phyloP scores from a whole-genome alignment of 2,797 vertebrate species.

The Rallus crepitans region DNA sequence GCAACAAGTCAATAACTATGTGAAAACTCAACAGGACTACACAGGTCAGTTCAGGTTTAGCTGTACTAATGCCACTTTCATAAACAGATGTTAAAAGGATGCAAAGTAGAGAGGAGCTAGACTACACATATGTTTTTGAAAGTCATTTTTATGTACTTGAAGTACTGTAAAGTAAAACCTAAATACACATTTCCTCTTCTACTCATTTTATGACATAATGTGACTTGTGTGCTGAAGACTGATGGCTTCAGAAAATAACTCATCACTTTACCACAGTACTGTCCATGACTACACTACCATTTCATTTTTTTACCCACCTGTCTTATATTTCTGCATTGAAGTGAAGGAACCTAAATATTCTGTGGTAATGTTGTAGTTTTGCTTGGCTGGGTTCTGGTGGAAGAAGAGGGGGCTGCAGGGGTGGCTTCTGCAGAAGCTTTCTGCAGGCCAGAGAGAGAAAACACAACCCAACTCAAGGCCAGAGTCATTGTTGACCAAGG shows the following conservation, averaged over 20 bases:
- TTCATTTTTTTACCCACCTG: background rate
- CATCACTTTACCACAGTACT: background rate
- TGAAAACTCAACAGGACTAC: background rate
- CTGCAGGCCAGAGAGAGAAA: too few species aligned
- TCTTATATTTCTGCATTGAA: background rate
- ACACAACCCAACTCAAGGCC: too few species aligned
- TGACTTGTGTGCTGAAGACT: background rate
- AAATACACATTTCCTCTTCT: background rate
- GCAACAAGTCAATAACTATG: background rate
- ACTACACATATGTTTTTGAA: background rate
- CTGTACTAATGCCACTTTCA: background rate
- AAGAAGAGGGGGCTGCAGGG: too few species aligned
- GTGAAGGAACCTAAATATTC: background rate
- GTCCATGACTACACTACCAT: background rate
- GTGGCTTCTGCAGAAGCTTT: too few species aligned
- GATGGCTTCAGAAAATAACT: background rate
- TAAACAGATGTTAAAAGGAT: background rate
- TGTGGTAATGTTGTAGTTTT: background rate
- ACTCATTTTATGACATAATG: background rate
- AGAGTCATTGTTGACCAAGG: too few species aligned
- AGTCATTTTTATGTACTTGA: background rate
- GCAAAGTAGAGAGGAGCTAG: background rate
- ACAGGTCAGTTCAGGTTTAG: background rate
- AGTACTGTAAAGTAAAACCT: background rate
- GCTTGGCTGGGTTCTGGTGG: too few species aligned